These are phyloP conservation scores for Grallaria varia DNA, from an alignment of 2,113 vertebrate species.

Conservation along the genomic window DNA sequence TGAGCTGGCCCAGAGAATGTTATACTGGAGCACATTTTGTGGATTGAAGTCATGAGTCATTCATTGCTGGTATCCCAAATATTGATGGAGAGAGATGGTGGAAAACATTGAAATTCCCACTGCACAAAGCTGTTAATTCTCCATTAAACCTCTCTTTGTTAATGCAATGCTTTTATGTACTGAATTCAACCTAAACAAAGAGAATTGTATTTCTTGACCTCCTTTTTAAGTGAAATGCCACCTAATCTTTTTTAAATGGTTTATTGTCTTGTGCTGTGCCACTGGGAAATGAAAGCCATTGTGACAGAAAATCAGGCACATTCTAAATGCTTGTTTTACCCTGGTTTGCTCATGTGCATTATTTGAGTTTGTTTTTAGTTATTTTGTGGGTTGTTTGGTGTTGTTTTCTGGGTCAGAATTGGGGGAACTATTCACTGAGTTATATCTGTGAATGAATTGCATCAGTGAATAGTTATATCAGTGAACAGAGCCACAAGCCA, in stretches of 20 bases:
- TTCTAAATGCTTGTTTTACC: background rate
- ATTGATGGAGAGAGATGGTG: background rate
- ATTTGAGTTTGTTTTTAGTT: background rate
- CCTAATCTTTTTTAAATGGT: background rate
- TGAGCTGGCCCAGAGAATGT: background rate
- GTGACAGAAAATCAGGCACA: background rate
- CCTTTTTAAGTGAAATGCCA: background rate
- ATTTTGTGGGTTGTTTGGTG: background rate
- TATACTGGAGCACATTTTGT: background rate
- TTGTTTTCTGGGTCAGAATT: background rate
- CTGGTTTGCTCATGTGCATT: background rate
- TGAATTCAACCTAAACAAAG: background rate
- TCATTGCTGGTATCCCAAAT: background rate
- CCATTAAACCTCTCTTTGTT: background rate
- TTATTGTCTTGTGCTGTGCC: background rate
- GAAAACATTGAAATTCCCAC: background rate
- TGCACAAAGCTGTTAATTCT: background rate
- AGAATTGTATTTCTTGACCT: background rate
- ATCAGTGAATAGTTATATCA: background rate
- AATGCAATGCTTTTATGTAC: background rate
- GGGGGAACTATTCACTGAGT: background rate
- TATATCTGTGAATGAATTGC: background rate
- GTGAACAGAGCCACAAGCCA: background rate
- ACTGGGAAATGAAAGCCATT: background rate
- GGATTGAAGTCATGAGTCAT: background rate